Evolutionary conservation across 2,888 invertebrate species (phyloP).

Genomic region (Dendrolimus pini): DNA sequence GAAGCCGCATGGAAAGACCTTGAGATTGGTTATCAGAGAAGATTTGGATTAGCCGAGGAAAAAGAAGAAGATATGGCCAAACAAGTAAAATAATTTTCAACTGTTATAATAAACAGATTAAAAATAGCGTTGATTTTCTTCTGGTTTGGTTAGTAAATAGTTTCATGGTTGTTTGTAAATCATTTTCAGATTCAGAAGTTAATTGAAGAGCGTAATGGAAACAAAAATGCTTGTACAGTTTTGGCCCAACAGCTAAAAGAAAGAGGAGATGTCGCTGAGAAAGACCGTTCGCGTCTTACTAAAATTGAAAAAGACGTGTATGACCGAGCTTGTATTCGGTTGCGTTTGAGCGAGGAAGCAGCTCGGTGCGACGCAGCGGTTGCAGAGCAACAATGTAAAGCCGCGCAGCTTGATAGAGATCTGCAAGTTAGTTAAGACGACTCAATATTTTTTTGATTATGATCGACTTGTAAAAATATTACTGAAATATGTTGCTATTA

Average conservation of each 20-base stretch:
- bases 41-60: slow-evolving; percentile 38
- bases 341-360: slow-evolving; percentile 35
- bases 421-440: slow-evolving; percentile 30
- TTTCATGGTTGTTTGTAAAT: not conserved
- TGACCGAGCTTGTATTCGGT: slow-evolving; percentile 30
- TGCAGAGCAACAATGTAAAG: slow-evolving; percentile 39
- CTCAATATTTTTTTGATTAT: not conserved
- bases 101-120: not conserved
- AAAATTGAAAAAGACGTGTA: slow-evolving; percentile 39
- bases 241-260: slow-evolving; percentile 29
- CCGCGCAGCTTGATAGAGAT: slow-evolving; percentile 47
- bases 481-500: no score
- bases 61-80: slow-evolving; percentile 45
- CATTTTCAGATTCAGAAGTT: slow-evolving; percentile 37
- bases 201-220: slow-evolving; percentile 39
- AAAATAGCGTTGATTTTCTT: not conserved
- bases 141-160: not conserved
- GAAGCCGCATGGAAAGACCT: slow-evolving; percentile 61
- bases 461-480: not conserved
- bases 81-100: slow-evolving; percentile 28
- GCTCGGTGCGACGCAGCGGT: slow-evolving; percentile 32
- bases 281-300: slow-evolving; percentile 24
- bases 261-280: slow-evolving; percentile 25
- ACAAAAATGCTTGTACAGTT: slow-evolving; percentile 26
- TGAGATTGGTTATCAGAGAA: slow-evolving; percentile 49